Conservation (phyloP, 2,888 invertebrate species). For the Caenorhabditis macrosperma region DNA sequence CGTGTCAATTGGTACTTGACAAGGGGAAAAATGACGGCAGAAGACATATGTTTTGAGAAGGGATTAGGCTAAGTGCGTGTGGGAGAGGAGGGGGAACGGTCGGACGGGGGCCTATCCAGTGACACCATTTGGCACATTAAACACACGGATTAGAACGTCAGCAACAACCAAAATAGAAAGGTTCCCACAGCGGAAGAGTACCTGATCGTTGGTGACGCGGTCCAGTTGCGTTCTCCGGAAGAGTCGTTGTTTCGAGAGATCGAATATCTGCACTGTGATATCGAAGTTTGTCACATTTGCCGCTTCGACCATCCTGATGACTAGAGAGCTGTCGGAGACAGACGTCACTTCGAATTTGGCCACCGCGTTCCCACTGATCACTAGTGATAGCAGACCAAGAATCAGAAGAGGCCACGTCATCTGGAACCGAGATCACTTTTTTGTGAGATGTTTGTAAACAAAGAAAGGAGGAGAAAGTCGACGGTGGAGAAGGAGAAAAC, state of each 20-base stretch:
- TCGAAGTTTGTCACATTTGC: constrained; percentile 69
- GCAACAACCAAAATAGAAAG: constrained; percentile 12
- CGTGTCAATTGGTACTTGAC: constrained; percentile 56
- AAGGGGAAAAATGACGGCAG: neutral
- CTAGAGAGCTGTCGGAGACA: constrained; percentile 62
- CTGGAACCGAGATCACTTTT: constrained; percentile 17
- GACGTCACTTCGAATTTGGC: constrained; percentile 67
- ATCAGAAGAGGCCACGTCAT: constrained; percentile 30
- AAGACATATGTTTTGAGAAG: constrained; percentile 53
- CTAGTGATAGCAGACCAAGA: constrained; percentile 14
- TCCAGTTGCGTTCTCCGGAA: constrained; percentile 69
- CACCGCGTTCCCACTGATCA: constrained; percentile 27
- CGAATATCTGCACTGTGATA: constrained; percentile 71
- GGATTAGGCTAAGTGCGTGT: constrained; percentile 36
- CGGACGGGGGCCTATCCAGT: constrained; percentile 8
- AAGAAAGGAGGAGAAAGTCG: neutral
- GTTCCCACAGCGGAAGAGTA: constrained; percentile 37
- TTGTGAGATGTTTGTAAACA: neutral
- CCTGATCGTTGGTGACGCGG: constrained; percentile 68
- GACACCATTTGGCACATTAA: constrained; percentile 37
- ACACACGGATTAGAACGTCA: constrained; percentile 8
- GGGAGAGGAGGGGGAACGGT: constrained; percentile 12
- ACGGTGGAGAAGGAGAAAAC: constrained; percentile 13
- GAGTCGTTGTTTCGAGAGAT: constrained; percentile 63
- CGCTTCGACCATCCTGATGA: constrained; percentile 68